Conservation (phyloP, 2,797 vertebrate genomes). For the Leptodactylus fallax region DNA sequence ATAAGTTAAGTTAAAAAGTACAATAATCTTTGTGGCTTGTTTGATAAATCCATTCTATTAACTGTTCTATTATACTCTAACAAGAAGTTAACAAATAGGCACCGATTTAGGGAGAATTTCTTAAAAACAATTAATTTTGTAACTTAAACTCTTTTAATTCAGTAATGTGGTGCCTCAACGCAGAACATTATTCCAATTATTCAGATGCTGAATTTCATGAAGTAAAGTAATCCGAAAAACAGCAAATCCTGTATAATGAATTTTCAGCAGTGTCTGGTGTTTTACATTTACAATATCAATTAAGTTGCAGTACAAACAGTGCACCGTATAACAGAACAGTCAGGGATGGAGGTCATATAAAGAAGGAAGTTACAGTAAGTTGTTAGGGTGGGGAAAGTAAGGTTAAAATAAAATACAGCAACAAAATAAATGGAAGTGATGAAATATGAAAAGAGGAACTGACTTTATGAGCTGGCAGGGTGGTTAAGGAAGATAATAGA, state of each 20-base stretch:
- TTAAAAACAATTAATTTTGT: constrained; percentile 20
- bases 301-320: background rate
- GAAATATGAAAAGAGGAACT: background rate
- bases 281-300: constrained; percentile 22
- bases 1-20: background rate
- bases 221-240: constrained; percentile 5
- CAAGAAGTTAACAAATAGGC: constrained; percentile 17
- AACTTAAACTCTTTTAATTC: background rate
- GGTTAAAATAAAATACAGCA: background rate
- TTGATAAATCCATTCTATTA: background rate
- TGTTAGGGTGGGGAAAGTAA: background rate
- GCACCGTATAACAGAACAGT: background rate
- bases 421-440: background rate
- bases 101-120: background rate
- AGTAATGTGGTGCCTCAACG: background rate
- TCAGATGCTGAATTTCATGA: constrained; percentile 16
- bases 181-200: constrained; percentile 31
- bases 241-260: constrained; percentile 11
- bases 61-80: constrained; percentile 2
- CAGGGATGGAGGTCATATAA: background rate
- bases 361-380: background rate
- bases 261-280: background rate
- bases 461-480: background rate
- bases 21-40: background rate
- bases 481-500: background rate